Evolutionary conservation across 1,140 invertebrate genomes (phyloP).

Genomic region (Marisa cornuarietis): DNA sequence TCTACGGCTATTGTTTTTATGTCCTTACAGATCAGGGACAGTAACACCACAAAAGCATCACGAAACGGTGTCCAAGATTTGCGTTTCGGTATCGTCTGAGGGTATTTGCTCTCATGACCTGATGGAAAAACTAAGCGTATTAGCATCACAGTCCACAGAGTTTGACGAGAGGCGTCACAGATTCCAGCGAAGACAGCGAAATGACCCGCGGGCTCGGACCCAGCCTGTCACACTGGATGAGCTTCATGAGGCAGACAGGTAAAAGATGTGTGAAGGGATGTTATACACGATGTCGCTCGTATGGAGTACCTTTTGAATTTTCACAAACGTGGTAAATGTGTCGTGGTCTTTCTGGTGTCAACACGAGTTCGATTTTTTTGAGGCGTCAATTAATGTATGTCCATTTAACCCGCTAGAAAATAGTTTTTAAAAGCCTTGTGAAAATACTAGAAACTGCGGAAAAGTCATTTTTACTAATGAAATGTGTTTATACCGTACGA

Average conservation of each 20-base stretch:
- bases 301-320: no score
- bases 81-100: neutral
- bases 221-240: slow-evolving; percentile 54
- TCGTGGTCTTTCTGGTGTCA: no score
- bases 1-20: neutral
- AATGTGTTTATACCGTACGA: no score
- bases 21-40: slow-evolving; percentile 25
- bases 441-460: no score
- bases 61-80: slow-evolving; percentile 10
- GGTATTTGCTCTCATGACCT: slow-evolving; percentile 37
- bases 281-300: no score
- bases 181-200: slow-evolving; percentile 37
- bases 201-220: slow-evolving; percentile 50
- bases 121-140: slow-evolving; percentile 42
- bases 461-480: no score
- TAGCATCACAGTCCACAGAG: slow-evolving; percentile 32
- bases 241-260: slow-evolving; percentile 53
- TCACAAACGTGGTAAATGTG: no score
- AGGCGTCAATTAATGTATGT: no score
- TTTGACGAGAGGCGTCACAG: slow-evolving; percentile 29
- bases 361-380: no score
- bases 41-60: slow-evolving; percentile 19
- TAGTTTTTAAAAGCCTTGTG: no score
- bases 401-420: no score
- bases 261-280: neutral